These are phyloP conservation scores for Gorsachius magnificus DNA, from an alignment of 2,797 vertebrate species.

Conservation along the genomic window DNA sequence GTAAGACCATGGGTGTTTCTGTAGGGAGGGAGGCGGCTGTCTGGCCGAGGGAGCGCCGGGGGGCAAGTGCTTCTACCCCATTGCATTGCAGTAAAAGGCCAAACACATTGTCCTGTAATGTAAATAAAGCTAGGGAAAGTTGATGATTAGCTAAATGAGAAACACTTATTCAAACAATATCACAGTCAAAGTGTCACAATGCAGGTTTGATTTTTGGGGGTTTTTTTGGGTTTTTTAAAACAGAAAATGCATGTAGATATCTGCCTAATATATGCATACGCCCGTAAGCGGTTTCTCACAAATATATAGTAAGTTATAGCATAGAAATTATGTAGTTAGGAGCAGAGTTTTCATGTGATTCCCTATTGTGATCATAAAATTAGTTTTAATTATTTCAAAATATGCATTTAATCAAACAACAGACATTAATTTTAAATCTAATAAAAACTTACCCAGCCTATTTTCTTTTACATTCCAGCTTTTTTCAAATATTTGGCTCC, in stretches of 20 bases:
- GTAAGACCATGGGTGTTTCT: accelerated
- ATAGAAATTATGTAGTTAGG: accelerated
- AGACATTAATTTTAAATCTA: background rate
- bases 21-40: background rate
- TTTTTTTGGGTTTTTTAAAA: background rate
- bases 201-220: too few relatives aligned
- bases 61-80: background rate
- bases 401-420: background rate
- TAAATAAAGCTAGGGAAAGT: background rate
- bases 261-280: accelerated
- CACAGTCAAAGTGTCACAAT: background rate
- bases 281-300: background rate
- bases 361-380: background rate
- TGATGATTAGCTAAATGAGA: background rate
- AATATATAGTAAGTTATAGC: accelerated
- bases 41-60: background rate
- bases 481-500: background rate
- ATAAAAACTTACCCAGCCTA: background rate
- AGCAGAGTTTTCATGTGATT: background rate
- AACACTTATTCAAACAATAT: too few relatives aligned
- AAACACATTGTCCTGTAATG: accelerated
- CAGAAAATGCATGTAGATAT: background rate
- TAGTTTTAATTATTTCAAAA: background rate
- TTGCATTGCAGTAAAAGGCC: background rate
- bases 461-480: background rate